Conservation (phyloP, 2,113 vertebrate genomes). For the Terrapene triunguis region DNA sequence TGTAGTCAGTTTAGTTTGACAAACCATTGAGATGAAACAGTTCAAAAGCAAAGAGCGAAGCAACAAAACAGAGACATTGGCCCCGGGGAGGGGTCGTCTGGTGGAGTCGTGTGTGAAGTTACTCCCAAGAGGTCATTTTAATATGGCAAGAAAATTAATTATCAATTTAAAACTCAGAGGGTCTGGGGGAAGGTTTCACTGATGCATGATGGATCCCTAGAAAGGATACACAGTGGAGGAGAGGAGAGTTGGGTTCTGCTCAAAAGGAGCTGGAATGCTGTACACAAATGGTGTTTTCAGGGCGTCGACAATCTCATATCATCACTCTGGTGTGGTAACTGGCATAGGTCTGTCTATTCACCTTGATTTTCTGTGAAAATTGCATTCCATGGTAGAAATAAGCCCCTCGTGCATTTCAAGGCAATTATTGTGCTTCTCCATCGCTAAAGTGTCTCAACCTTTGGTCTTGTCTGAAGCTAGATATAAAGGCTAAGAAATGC, state of each 20-base stretch:
- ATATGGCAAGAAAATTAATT: not conserved
- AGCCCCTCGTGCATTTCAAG: not conserved
- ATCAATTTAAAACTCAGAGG: not conserved
- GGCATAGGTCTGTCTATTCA: not conserved
- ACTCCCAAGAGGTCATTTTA: constrained; percentile 6
- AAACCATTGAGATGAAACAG: not conserved
- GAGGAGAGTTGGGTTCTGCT: not conserved
- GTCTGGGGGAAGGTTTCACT: constrained; percentile 1
- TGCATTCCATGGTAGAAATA: not conserved
- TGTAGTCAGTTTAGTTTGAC: constrained; percentile 52
- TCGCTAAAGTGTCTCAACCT: not conserved
- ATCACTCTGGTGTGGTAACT: not conserved
- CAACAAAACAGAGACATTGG: constrained; percentile 7
- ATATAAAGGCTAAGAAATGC: not conserved
- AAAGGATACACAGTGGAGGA: not conserved
- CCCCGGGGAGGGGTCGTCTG: not conserved
- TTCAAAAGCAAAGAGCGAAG: not conserved
- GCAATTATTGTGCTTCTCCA: not conserved
- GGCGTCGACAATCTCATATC: not conserved
- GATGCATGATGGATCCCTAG: not conserved
- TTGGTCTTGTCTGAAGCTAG: not conserved
- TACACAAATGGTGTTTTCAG: not conserved
- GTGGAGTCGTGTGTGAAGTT: not conserved
- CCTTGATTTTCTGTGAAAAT: not conserved
- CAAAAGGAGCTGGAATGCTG: not conserved